These are phyloP conservation scores for Quadriops clusia DNA, from an alignment of 2,888 invertebrate species.

Conservation along the genomic window DNA sequence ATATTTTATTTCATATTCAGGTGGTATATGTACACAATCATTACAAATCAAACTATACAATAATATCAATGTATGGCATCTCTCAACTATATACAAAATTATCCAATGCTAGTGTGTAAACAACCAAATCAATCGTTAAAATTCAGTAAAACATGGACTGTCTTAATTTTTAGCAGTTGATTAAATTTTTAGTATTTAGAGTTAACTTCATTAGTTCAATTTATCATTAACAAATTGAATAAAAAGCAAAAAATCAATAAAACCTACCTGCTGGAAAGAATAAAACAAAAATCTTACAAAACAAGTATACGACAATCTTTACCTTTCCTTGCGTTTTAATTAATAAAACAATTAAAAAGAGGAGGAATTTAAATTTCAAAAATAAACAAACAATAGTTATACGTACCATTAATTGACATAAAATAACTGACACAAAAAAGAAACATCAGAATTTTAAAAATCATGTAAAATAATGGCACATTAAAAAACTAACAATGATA, in stretches of 20 bases:
- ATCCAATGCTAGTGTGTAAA: slow-evolving; percentile 6
- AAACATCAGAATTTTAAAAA: too few species aligned
- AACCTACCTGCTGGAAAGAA: too few species aligned
- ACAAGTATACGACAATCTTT: too few species aligned
- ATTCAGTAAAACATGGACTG: slow-evolving; percentile 11
- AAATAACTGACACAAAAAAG: too few species aligned
- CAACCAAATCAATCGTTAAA: slow-evolving; percentile 9
- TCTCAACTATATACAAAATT: slow-evolving; percentile 20
- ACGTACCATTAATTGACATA: too few species aligned
- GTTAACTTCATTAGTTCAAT: not conserved
- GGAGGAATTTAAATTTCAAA: too few species aligned
- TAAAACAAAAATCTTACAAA: too few species aligned
- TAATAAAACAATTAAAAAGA: too few species aligned
- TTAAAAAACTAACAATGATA: too few species aligned
- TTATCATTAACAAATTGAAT: slow-evolving; percentile 5
- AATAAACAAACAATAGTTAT: too few species aligned
- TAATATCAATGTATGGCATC: slow-evolving; percentile 23
- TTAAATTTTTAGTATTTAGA: slow-evolving; percentile 8
- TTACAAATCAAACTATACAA: slow-evolving; percentile 19
- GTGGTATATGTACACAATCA: slow-evolving; percentile 19
- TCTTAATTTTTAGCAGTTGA: slow-evolving; percentile 10
- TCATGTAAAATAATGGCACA: too few species aligned
- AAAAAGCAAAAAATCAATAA: slow-evolving; percentile 4
- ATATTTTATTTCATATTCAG: slow-evolving; percentile 11
- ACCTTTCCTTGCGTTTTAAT: too few species aligned